phyloP scores from a whole-genome alignment of 2,888 invertebrate genomes.

The Gonocerus acuteangulatus region DNA sequence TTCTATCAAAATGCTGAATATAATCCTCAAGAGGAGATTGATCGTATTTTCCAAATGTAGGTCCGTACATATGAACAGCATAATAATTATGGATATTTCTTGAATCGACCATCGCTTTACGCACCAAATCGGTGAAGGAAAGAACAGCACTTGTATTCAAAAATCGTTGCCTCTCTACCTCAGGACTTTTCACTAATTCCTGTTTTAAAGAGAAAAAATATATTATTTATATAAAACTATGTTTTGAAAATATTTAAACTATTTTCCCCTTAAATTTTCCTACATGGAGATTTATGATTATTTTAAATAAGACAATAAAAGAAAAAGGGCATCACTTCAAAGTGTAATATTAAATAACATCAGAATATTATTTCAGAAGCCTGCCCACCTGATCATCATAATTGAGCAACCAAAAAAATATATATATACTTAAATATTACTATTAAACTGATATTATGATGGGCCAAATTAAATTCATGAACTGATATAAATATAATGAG shows the following conservation, averaged over 20 bases:
- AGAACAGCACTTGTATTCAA: conserved; percentile 55
- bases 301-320: too few relatives aligned
- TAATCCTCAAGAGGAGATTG: conserved; percentile 49
- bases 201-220: conserved; percentile 35
- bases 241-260: neutral
- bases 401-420: too few relatives aligned
- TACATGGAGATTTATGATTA: too few relatives aligned
- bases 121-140: conserved; percentile 53
- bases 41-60: conserved; percentile 48
- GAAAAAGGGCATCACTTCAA: too few relatives aligned
- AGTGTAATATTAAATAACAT: too few relatives aligned
- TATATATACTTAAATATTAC: too few relatives aligned
- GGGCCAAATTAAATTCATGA: too few relatives aligned
- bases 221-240: neutral
- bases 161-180: conserved; percentile 49
- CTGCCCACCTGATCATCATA: too few relatives aligned
- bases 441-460: too few relatives aligned
- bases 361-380: too few relatives aligned
- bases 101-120: conserved; percentile 54
- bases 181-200: conserved; percentile 49
- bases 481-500: too few relatives aligned
- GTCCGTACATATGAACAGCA: conserved; percentile 59
- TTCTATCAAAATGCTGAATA: conserved; percentile 52
- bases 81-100: conserved; percentile 53
- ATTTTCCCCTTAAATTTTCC: too few relatives aligned